Conservation (phyloP, 2,797 vertebrate genomes). For the Acropternis orthonyx region DNA sequence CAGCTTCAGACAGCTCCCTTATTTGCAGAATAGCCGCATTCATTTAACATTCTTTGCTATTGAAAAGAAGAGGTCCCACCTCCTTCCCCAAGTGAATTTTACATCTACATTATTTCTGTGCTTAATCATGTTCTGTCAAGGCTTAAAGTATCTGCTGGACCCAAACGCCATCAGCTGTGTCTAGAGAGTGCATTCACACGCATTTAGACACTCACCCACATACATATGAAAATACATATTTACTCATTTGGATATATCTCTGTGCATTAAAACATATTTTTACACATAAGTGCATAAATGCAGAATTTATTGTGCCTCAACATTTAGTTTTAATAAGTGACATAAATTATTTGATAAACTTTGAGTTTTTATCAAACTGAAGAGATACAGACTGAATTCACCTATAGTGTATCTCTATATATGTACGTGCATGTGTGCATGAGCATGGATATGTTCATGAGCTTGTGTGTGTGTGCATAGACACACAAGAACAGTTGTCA, state of each 20-base stretch:
- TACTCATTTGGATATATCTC: background rate
- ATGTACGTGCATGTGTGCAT: rapidly evolving
- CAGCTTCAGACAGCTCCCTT: background rate
- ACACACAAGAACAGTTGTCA: background rate
- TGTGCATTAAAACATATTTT: background rate
- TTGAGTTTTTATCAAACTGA: background rate
- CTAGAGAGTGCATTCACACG: background rate
- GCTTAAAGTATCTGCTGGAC: background rate
- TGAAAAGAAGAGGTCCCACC: background rate
- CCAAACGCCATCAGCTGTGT: background rate
- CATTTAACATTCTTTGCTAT: background rate
- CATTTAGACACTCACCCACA: background rate
- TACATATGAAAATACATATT: background rate
- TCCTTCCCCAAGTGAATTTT: background rate
- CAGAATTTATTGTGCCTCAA: background rate
- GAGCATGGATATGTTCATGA: background rate
- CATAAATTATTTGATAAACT: background rate
- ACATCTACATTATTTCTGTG: background rate
- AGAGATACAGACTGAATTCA: background rate
- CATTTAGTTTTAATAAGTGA: background rate
- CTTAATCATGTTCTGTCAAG: background rate
- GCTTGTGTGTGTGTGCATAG: rapidly evolving
- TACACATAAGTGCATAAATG: background rate
- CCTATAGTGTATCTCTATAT: rapidly evolving
- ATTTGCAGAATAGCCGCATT: background rate